A percentile compares a stretch with the other conserved stretches of the same genome.
Evolutionary conservation across 2,113 vertebrate genomes (phyloP).

Genomic region (Chaetura pelagica): DNA sequence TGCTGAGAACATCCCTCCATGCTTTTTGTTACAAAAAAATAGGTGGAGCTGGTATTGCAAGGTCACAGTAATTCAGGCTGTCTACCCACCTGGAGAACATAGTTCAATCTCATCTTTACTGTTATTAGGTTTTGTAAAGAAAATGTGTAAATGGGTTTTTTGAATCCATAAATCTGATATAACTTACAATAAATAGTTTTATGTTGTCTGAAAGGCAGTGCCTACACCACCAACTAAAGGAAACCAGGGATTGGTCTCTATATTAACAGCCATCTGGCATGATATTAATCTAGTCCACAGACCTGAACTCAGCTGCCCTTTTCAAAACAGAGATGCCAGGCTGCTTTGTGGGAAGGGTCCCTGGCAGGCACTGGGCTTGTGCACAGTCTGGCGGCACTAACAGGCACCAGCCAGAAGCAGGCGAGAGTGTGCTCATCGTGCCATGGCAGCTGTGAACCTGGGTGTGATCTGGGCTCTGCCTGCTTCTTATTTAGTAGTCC

Average conservation of each 20-base stretch:
- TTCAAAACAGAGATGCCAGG: background rate
- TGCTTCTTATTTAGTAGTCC: background rate
- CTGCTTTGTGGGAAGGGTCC: background rate
- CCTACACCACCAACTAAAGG: background rate
- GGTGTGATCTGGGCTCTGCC: background rate
- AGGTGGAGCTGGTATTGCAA: background rate
- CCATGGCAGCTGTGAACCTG: background rate
- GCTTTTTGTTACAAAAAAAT: background rate
- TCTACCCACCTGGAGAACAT: background rate
- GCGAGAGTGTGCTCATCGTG: fast-evolving
- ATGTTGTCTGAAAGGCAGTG: background rate
- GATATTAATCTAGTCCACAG: background rate
- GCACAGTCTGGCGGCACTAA: fast-evolving
- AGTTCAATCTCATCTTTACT: background rate
- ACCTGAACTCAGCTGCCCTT: fast-evolving
- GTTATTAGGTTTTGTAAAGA: background rate
- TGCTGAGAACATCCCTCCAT: background rate
- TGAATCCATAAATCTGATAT: background rate
- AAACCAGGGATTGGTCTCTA: background rate
- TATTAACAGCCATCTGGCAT: background rate
- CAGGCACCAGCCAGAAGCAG: fast-evolving
- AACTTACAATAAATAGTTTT: background rate
- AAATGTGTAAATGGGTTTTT: background rate
- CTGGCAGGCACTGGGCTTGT: background rate
- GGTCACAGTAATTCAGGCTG: background rate